Evolutionary conservation across 2,888 invertebrate genomes (phyloP), one percentile per base, ranked within the genome.

Genomic region (Pemphredon lugubris): DNA sequence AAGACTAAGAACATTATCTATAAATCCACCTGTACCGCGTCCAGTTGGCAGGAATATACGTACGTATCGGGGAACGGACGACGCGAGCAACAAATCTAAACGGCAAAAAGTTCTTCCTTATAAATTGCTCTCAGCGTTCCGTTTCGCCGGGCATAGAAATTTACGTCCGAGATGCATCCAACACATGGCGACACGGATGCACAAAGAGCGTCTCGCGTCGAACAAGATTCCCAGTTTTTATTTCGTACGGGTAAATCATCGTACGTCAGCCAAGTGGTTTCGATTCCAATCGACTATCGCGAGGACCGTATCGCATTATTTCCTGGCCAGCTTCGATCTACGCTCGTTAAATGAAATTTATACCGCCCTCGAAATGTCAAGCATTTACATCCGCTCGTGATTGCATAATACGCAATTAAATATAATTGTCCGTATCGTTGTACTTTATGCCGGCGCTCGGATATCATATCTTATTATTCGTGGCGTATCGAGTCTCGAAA

Each of bases 301-400:
- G n/a, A 37, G 32, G 7, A 16, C 48, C 26, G 42, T 60, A 53
- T 63, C 53, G 39, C 16, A 53, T 26, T 50, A 11, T 44, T 45
- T 21, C 21, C 45, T 18, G 39, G 9, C 21, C 20, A 34, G 47
- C 44, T 32, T 51, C 53, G 40, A 32, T 5, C n/a, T 13, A 14
- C 7, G 26, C 57, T 84, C 83, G 79, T 85, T 83, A 83, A 83
- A 80, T 75, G 57, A 77, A 84, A 82, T 85, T 85, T 84, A 84
- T 82, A 78, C 75, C 77, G 70, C 65, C 60, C 76, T 75, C 75
- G 39, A 69, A 45, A 45, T 53, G 48, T 48, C 18, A 30, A 13
- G 5, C 20, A 26, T 30, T 40, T 21, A 20, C 9, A 18, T 13
- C 21, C 7, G 30, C 21, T 21, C 7, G 23, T 39, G 54, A 34